These are phyloP conservation scores for Daphoenositta chrysoptera DNA, from an alignment of 2,113 vertebrate species.

Conservation along the genomic window DNA sequence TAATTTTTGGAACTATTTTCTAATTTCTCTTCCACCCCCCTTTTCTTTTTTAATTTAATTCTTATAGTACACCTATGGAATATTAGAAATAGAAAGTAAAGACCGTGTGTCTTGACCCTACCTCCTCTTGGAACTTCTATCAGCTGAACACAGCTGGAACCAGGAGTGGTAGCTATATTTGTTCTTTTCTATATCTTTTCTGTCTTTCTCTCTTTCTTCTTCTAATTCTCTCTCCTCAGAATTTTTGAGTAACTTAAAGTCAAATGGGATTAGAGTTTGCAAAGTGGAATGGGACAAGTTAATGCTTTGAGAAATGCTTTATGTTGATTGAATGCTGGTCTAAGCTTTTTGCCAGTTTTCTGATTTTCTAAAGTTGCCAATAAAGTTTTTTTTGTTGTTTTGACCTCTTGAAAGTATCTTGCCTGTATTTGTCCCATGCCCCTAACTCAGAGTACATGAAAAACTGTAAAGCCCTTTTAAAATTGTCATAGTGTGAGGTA, in stretches of 20 bases:
- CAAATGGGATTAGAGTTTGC: neutral
- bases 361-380: neutral
- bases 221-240: neutral
- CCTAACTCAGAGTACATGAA: neutral
- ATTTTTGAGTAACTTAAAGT: neutral
- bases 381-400: neutral
- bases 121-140: neutral
- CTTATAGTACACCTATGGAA: neutral
- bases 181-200: neutral
- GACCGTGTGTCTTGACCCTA: neutral
- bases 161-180: too few relatives aligned
- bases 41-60: neutral
- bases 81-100: neutral
- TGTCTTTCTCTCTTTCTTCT: neutral
- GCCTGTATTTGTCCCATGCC: neutral
- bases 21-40: rapidly evolving
- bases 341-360: neutral
- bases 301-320: neutral
- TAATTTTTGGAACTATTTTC: neutral
- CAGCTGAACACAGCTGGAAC: rapidly evolving
- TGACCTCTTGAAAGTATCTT: neutral
- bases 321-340: neutral
- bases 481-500: rapidly evolving
- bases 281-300: neutral
- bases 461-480: neutral